Evolutionary conservation across 2,113 vertebrate species (phyloP).

Genomic region (Syrmaticus mikado): DNA sequence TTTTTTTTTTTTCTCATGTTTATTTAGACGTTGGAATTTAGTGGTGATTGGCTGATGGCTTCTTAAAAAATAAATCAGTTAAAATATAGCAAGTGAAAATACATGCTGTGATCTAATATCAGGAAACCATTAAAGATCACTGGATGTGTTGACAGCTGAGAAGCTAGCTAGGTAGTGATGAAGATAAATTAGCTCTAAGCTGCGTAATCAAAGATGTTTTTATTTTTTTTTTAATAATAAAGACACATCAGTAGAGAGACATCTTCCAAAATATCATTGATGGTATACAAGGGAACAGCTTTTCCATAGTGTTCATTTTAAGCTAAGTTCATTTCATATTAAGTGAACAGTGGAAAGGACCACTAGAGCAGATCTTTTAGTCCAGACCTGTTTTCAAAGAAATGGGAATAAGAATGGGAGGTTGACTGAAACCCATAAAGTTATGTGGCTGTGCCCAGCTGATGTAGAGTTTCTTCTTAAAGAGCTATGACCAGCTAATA

Average conservation of each 20-base stretch:
- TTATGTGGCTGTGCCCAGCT: background rate
- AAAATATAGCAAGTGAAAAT: background rate
- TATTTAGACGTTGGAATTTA: background rate
- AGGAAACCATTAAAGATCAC: background rate
- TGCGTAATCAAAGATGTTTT: background rate
- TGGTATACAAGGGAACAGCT: background rate
- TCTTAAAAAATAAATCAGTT: background rate
- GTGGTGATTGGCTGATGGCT: background rate
- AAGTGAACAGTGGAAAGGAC: background rate
- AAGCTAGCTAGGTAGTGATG: background rate
- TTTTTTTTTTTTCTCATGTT: background rate
- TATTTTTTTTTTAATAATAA: background rate
- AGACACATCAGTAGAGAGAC: background rate
- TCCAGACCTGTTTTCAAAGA: background rate
- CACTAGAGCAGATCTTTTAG: background rate
- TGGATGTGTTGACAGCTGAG: background rate
- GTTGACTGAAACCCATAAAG: background rate
- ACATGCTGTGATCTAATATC: background rate
- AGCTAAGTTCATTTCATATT: too few relatives aligned
- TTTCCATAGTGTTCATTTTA: background rate
- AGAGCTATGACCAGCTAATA: background rate
- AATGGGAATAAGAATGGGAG: background rate
- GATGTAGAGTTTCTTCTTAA: background rate
- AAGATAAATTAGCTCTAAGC: background rate
- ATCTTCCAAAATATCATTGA: background rate